Evolutionary conservation across 2,888 invertebrate species (phyloP), one percentile per base, ranked within the genome.

Genomic region (Hipparchia semele): DNA sequence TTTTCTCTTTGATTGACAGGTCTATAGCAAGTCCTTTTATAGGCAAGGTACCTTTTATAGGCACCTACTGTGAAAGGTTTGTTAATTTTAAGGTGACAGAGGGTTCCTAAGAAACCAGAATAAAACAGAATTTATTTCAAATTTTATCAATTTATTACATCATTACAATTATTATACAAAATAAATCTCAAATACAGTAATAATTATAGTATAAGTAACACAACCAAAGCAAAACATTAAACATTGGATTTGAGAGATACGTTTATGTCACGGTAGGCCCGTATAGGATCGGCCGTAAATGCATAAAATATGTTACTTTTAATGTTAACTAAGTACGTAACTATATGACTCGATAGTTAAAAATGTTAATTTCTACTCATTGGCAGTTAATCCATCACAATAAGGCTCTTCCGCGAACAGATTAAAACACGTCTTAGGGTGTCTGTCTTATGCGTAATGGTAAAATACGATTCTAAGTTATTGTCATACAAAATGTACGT

Each of bases 221-320:
- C 93, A 94, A 94, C 93, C 93, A 90, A 93, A 93, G 91, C 92
- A 91, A 92, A 91, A 92, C 87, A 89, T 92, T 89, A 90, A 88
- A 89, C 87, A 89, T 89, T 90, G 90, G 86, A 91, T 91, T 90
- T 91, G 89, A 91, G 87, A 90, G 86, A 87, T 83, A 87, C 81
- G 82, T 82, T 86, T 85, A 84, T 85, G 84, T 86, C 87, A 85
- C 87, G 82, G 82, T 81, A 85, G 86, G 86, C 86, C 85, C 81
- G 77, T 75, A 70, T 79, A 81, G 76, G 79, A 79, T 81, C 80
- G 84, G 83, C 87, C 88, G 81, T 93, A 91, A 92, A 92, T 92
- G 92, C 92, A 90, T 83, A 80, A 83, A 83, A 82, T 82, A 84
- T 39, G 80, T 87, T 85, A 84, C 81, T 82, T 81, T 70, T 39